Evolutionary conservation across 2,797 vertebrate genomes (phyloP), one percentile per base, ranked within the genome.

Genomic region (Hephaestus fuliginosus): DNA sequence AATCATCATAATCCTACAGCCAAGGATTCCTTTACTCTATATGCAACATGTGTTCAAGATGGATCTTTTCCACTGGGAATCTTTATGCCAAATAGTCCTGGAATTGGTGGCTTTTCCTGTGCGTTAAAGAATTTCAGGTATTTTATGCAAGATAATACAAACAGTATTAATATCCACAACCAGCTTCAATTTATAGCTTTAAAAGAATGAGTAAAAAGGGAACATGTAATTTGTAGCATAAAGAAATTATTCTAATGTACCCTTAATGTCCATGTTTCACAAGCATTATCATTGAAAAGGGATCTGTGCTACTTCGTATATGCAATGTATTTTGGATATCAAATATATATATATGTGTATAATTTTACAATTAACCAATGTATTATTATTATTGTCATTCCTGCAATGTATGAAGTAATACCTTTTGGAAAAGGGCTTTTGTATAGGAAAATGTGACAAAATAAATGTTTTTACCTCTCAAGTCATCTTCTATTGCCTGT

Each of bases 321-420:
- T 97, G 95, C 97, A 97, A 97, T 97, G 95, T 98, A 97, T 97
- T 97, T 97, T 96, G 96, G 96, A 97, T 96, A 96, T 96, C 91
- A 96, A 96, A 96, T 96, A 96, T 97, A 92, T 96, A 88, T 91
- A 82, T 90, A 81, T 92, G 96, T 97, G 97, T 97, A 96, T 97
- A 97, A 97, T 97, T 97, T 98, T 97, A 93, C 96, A 97, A 96
- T 95, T 98, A 97, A 97, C 94, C 96, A 82, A 91, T 95, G 90
- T 93, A 93, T 91, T 91, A 91, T 92, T 94, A 91, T 90, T 93
- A 91, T 95, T 95, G 93, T 94, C 93, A 93, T 95, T 92, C 91
- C 91, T 93, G 94, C 89, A 95, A 91, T 96, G 95, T 97, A 96
- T 96, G 92, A 96, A 96, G 88, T 96, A 94, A 96, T 96, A 96